Evolutionary conservation across 2,888 invertebrate species (phyloP), one percentile per base, ranked within the genome.

Genomic region (Lapara coniferarum): DNA sequence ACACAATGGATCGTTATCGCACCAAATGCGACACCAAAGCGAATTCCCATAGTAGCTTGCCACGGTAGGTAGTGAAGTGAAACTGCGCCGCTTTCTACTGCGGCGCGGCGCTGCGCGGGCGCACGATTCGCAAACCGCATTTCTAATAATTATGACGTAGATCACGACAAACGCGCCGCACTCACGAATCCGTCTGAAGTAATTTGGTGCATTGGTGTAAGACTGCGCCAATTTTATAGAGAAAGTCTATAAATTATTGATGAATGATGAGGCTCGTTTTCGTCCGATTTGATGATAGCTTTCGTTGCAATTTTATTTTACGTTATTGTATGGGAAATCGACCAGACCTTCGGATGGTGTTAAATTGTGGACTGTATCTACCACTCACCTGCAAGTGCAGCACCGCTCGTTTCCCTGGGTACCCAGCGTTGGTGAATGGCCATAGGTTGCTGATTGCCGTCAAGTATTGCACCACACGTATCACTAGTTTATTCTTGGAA

Each of bases 71-170:
- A 66, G 66, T 74, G 73, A 78, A 79, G 84, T 81, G 86, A 87
- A 86, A 87, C 82, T 79, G 72, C 71, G 55, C 55, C 81, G 85
- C 87, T 87, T 88, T 88, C 87, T 86, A 83, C 76, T 70, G 71
- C 49, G 46, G 16, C 6, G 19, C 13, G 55, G 55, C 10, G 37
- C 16, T 16, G 59, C 59, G 72, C 66, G 72, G 63, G 84, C 80
- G 84, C 88, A 88, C 87, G 87, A 85, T 84, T 82, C 78, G 84
- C 82, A 74, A 80, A 74, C 75, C 78, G 79, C 80, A 77, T 84
- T 83, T 85, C 82, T 84, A 81, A 83, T 84, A 81, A 83, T 82
- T 83, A 84, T 82, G 82, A 80, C 82, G 82, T 78, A 77, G 78
- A 78, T 82, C 86, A 85, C 85, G 86, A 86, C 81, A 57, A 19